Evolutionary conservation across 2,113 vertebrate genomes (phyloP).

Genomic region (Erpornis zantholeuca): DNA sequence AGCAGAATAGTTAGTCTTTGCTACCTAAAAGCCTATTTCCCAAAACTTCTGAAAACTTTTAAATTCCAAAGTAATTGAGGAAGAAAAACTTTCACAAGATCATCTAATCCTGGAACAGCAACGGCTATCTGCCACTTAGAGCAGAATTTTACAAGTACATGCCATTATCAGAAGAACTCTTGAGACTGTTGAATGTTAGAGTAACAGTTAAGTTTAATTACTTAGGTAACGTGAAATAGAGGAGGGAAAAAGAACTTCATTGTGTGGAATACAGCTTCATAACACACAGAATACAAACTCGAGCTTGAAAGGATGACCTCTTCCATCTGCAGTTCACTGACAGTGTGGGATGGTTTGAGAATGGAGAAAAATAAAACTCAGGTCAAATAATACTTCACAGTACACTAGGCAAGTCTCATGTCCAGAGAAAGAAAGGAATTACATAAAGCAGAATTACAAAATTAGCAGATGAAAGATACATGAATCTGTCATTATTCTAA

Average conservation of each 20-base stretch:
- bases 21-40: neutral
- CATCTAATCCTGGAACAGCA: neutral
- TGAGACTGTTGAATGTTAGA: neutral
- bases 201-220: constrained; percentile 29
- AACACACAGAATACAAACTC: neutral
- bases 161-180: constrained; percentile 1
- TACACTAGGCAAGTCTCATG: neutral
- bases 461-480: neutral
- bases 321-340: neutral
- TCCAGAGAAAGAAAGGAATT: neutral
- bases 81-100: neutral
- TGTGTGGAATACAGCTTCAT: constrained; percentile 2
- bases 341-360: neutral
- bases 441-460: neutral
- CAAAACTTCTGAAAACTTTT: neutral
- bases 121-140: neutral
- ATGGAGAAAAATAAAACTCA: neutral
- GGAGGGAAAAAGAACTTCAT: neutral
- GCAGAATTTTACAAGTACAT: neutral
- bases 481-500: neutral
- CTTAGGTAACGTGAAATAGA: neutral
- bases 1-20: neutral
- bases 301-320: constrained; percentile 8
- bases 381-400: neutral
- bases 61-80: neutral